These are phyloP conservation scores for Drosophila ambigua DNA, from an alignment of 1,140 invertebrate species.

Conservation along the genomic window DNA sequence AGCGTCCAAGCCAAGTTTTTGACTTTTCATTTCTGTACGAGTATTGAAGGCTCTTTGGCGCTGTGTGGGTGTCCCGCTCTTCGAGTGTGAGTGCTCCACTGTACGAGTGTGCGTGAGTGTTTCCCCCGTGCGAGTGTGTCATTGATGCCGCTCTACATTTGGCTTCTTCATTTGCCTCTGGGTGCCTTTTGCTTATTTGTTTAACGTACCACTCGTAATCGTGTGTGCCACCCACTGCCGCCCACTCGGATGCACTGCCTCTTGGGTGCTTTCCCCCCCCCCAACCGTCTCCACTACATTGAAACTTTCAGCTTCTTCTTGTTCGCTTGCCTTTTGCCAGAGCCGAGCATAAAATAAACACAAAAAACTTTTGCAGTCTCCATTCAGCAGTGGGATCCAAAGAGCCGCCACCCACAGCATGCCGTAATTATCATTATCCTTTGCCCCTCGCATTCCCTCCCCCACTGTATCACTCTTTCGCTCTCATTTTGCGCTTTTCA, in stretches of 20 bases:
- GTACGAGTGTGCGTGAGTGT: constrained; percentile 1
- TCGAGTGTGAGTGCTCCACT: constrained; percentile 19
- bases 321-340: constrained; percentile 25
- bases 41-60: constrained; percentile 14
- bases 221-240: constrained; percentile 42
- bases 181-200: constrained; percentile 67
- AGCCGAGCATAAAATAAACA: constrained; percentile 70
- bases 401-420: constrained; percentile 15
- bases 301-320: constrained; percentile 53
- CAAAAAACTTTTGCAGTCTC: constrained; percentile 74
- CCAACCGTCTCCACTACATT: constrained; percentile 19
- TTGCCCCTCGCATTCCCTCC: constrained; percentile 2
- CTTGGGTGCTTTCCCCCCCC: constrained; percentile 17
- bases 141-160: constrained; percentile 64
- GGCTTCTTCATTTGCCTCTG: constrained; percentile 64
- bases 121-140: constrained; percentile 39
- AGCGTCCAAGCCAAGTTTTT: constrained; percentile 26
- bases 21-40: constrained; percentile 63
- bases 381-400: constrained; percentile 49
- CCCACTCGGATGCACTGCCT: constrained; percentile 50
- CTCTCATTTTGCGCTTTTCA: constrained; percentile 71
- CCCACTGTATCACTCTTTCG: not conserved
- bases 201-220: constrained; percentile 60
- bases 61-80: constrained; percentile 11
- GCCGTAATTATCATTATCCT: constrained; percentile 79